Percentiles rank a stretch among this genome's conserved stretches.
phyloP scores from a whole-genome alignment of 2,797 vertebrate species.

The Gymnothorax reevesii region DNA sequence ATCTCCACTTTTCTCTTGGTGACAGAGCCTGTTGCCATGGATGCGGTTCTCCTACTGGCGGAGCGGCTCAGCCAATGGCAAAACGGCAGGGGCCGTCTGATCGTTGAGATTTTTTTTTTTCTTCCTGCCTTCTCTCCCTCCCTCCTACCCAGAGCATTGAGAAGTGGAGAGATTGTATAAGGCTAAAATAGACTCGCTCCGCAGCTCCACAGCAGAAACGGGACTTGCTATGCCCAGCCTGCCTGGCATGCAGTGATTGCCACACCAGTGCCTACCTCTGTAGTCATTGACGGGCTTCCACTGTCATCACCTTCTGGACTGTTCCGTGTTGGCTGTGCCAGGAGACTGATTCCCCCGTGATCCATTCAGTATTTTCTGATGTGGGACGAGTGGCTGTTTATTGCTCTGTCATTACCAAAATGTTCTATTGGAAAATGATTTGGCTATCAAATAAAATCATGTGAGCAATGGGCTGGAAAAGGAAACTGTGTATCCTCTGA shows the following conservation, averaged over 20 bases:
- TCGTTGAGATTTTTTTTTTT: slow-evolving; percentile 83
- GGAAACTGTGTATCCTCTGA: not conserved
- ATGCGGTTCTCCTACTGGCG: slow-evolving; percentile 82
- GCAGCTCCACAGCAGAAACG: slow-evolving; percentile 43
- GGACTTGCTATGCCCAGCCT: slow-evolving; percentile 20
- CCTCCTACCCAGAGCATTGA: slow-evolving; percentile 43
- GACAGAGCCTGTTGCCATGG: slow-evolving; percentile 92
- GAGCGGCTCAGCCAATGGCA: slow-evolving; percentile 77
- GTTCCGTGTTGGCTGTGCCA: not conserved
- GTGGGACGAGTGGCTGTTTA: not conserved
- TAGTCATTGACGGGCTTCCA: not conserved
- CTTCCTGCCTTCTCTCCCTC: slow-evolving; percentile 61
- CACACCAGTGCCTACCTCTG: not conserved
- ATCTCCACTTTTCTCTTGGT: slow-evolving; percentile 80
- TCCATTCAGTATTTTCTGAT: not conserved
- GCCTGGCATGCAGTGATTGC: slow-evolving; percentile 48
- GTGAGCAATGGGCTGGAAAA: not conserved
- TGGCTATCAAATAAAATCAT: not conserved
- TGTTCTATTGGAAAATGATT: not conserved
- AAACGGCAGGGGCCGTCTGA: slow-evolving; percentile 74
- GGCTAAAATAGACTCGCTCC: slow-evolving; percentile 54
- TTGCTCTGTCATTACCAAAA: not conserved
- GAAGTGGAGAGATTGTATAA: slow-evolving; percentile 63
- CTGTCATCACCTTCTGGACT: not conserved
- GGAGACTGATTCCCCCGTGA: not conserved